Conservation (phyloP, 2,797 vertebrate species). For the Eulemur mongoz region DNA sequence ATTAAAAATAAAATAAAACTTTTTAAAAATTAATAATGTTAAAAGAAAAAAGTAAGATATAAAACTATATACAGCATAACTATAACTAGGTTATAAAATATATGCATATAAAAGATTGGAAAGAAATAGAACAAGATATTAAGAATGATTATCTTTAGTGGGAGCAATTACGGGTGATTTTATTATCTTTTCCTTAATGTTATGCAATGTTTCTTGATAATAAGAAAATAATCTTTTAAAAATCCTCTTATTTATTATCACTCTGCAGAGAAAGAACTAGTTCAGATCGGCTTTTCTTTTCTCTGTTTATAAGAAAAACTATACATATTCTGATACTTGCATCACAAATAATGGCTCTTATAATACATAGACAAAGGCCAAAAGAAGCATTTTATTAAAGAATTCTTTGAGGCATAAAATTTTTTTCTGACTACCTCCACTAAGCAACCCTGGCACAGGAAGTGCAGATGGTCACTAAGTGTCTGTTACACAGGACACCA, state of each 20-base stretch:
- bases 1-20: background rate
- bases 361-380: background rate
- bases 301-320: background rate
- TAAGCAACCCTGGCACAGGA: background rate
- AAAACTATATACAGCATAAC: constrained; percentile 42
- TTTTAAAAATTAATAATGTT: background rate
- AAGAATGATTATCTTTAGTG: constrained; percentile 41
- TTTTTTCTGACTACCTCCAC: background rate
- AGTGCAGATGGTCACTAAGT: background rate
- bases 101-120: background rate
- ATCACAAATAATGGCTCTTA: background rate
- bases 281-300: background rate
- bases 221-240: constrained; percentile 19
- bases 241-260: constrained; percentile 13
- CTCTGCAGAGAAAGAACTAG: constrained; percentile 16
- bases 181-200: constrained; percentile 54
- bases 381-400: constrained; percentile 10
- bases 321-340: background rate
- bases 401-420: constrained; percentile 33
- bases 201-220: constrained; percentile 36
- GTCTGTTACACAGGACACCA: background rate
- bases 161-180: constrained; percentile 3
- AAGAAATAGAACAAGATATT: constrained; percentile 52
- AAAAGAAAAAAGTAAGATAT: constrained; percentile 52
- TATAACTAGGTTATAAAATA: constrained; percentile 53